Evolutionary conservation across 2,113 vertebrate genomes (phyloP), one percentile per base, ranked within the genome.

Genomic region (Sigmodon hispidus): DNA sequence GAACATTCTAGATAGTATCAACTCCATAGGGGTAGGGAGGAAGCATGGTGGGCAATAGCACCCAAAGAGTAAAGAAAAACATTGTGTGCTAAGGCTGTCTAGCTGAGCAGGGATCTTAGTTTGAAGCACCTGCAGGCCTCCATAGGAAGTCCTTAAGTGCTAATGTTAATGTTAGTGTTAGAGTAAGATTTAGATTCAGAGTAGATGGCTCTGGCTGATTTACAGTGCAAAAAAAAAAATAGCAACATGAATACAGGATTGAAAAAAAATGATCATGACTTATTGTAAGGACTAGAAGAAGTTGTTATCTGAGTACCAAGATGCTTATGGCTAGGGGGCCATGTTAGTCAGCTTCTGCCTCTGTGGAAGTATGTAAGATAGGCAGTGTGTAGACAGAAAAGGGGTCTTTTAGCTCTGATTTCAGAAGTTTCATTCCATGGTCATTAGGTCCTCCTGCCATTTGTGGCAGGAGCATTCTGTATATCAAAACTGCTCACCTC

Each of bases 391-490:
- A 36, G 40, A 87, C 12, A 48, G 40, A 70, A 69, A 26, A 45
- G 24, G 13, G 7, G 0, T 36, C 34, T 87, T 79, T n/a, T 9
- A 40, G 73, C n/a, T 57, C 19, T 12, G 34, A 13, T 13, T 36
- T 87, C 29, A 29, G 31, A 59, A 80, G 22, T 87, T n/a, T n/a
- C 6, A 10, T 55, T 29, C 9, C 12, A 22, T 40, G 40, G 48
- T 13, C 3, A 3, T 15, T 57, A 57, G 48, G 0, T 3, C 8
- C 4, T 21, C 0, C 9, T 59, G 31, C 5, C 5, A 9, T 31
- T 76, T 4, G 1, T 22, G 63, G 3, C 50, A 79, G 63, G 6
- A 70, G 43, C 19, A 8, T 0, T 1, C 8, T 24, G 63, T 10
- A 59, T 17, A 45, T 9, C 13, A n/a, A 52, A 55, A n/a, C 3